A percentile compares a stretch with the other conserved stretches of the same genome.
Evolutionary conservation across 2,113 vertebrate species (phyloP).

Genomic region (rat (Rattus norvegicus)): GRCr8 NC_086027.1:48467001-48467500

Average conservation of each 20-base stretch:
- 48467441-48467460: neutral
- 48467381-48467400: neutral
- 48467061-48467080: neutral
- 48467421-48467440: neutral
- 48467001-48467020: neutral
- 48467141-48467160: neutral
- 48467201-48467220: neutral
- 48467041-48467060: neutral
- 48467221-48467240: neutral
- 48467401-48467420: neutral
- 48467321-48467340: neutral
- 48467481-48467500: neutral
- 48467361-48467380: neutral
- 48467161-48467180: neutral
- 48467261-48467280: conserved; percentile 8
- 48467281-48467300: neutral
- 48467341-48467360: neutral
- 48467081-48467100: neutral
- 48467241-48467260: fast-evolving
- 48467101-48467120: neutral
- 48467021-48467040: neutral
- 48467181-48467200: too few relatives aligned
- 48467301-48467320: neutral
- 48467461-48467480: neutral
- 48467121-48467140: neutral